These are phyloP conservation scores for Elgaria multicarinata DNA, from an alignment of 2,113 vertebrate genomes.

Conservation along the genomic window DNA sequence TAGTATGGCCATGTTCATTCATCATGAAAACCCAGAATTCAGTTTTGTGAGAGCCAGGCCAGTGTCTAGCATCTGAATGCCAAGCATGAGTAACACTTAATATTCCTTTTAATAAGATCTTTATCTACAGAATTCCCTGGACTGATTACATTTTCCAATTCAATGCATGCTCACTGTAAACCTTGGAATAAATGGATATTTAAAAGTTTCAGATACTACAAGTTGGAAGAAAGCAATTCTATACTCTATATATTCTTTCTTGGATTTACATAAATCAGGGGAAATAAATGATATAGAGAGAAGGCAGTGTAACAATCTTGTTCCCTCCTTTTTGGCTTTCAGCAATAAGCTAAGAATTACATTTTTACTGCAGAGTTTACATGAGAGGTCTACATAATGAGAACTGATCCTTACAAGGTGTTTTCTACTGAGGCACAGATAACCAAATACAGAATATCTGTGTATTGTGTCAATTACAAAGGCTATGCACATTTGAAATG, in stretches of 20 bases:
- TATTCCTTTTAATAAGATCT: slow-evolving; percentile 9
- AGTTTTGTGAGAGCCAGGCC: too few species aligned
- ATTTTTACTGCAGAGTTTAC: background rate
- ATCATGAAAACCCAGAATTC: too few species aligned
- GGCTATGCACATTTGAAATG: background rate
- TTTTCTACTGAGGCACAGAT: background rate
- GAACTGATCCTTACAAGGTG: background rate
- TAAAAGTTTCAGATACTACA: slow-evolving; percentile 48
- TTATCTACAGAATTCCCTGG: slow-evolving; percentile 23
- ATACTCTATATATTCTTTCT: slow-evolving; percentile 32
- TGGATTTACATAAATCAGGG: slow-evolving; percentile 26
- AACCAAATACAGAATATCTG: background rate
- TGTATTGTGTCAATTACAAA: background rate
- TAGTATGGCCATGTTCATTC: too few species aligned
- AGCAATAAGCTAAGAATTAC: background rate
- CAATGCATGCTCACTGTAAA: slow-evolving; percentile 35
- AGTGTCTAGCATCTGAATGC: slow-evolving; percentile 1
- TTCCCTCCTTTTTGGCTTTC: background rate
- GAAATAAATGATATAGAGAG: background rate
- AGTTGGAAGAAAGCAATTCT: background rate
- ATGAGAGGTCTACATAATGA: background rate
- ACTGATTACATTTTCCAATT: slow-evolving; percentile 50
- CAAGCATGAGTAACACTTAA: background rate
- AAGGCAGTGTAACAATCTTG: background rate
- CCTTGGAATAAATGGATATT: slow-evolving; percentile 56